Conservation (phyloP, 2,888 invertebrate species). For the Dysmachus trigonus region DNA sequence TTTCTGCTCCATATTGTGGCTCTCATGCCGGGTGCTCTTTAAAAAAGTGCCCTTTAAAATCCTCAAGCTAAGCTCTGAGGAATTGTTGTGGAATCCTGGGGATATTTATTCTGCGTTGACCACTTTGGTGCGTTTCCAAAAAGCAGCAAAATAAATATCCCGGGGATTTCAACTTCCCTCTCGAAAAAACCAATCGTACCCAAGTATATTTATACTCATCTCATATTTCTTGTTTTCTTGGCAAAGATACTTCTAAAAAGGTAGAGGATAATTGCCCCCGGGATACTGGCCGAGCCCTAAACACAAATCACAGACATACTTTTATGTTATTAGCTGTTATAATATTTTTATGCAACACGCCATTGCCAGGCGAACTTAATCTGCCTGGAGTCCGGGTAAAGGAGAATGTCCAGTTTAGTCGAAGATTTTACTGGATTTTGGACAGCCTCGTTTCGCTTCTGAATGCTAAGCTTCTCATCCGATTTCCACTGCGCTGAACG, state of each 20-base stretch:
- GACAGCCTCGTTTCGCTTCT: background rate
- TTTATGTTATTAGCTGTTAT: conserved; percentile 47
- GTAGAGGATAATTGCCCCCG: conserved; percentile 24
- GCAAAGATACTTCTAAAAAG: background rate
- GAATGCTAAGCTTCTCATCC: conserved; percentile 36
- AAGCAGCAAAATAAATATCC: conserved; percentile 22
- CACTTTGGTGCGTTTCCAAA: conserved; percentile 24
- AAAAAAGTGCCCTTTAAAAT: background rate
- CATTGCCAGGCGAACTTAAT: conserved; percentile 41
- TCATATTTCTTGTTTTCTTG: conserved; percentile 10
- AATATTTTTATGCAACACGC: conserved; percentile 45
- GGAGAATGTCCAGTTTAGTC: conserved; percentile 6
- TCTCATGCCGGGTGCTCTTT: background rate
- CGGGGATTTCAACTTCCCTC: background rate
- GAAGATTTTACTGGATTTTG: background rate
- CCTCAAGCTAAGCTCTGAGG: background rate
- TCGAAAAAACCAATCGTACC: conserved; percentile 36
- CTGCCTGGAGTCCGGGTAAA: conserved; percentile 1
- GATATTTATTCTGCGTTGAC: conserved; percentile 8
- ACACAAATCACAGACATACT: conserved; percentile 45
- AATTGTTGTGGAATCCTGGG: background rate
- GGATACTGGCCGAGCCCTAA: background rate
- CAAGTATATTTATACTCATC: conserved; percentile 14
- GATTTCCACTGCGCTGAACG: conserved; percentile 30
- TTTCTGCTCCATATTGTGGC: background rate